Percentiles rank a stretch among this genome's conserved stretches.
Evolutionary conservation across 2,888 invertebrate species (phyloP).

Genomic region (Nomada goodeniana): DNA sequence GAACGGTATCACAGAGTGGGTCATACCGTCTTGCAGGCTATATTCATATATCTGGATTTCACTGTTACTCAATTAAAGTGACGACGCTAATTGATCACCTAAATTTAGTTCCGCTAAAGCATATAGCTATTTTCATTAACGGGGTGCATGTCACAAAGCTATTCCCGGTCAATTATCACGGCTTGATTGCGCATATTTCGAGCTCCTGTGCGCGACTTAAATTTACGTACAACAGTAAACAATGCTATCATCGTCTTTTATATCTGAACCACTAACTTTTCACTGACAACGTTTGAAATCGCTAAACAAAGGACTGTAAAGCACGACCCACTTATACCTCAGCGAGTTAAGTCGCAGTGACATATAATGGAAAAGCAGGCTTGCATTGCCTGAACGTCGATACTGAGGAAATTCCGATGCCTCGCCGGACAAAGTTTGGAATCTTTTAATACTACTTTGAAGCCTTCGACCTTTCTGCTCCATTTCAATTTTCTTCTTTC

Average conservation of each 20-base stretch:
- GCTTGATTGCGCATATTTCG: not conserved
- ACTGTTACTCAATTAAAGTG: not conserved
- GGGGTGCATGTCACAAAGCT: not conserved
- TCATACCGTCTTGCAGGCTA: not conserved
- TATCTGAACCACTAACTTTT: not conserved
- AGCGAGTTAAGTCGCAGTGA: constrained; percentile 45
- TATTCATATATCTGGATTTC: not conserved
- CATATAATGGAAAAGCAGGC: constrained; percentile 36
- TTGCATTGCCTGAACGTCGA: constrained; percentile 33
- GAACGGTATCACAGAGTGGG: constrained; percentile 2
- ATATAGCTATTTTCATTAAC: not conserved
- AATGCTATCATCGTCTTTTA: not conserved
- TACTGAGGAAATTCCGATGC: constrained; percentile 52
- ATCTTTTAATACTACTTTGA: constrained; percentile 64
- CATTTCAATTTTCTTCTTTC: constrained; percentile 48
- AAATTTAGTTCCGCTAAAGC: not conserved
- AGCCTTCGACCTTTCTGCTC: constrained; percentile 51
- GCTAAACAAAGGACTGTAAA: constrained; percentile 24
- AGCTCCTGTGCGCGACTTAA: not conserved
- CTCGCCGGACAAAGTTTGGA: constrained; percentile 49
- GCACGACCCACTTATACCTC: constrained; percentile 20
- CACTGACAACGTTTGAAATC: not conserved
- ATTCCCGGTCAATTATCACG: not conserved
- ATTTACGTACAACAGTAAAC: not conserved
- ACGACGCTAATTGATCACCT: not conserved